phyloP scores from a whole-genome alignment of 2,113 vertebrate genomes.

The Gavia stellata region DNA sequence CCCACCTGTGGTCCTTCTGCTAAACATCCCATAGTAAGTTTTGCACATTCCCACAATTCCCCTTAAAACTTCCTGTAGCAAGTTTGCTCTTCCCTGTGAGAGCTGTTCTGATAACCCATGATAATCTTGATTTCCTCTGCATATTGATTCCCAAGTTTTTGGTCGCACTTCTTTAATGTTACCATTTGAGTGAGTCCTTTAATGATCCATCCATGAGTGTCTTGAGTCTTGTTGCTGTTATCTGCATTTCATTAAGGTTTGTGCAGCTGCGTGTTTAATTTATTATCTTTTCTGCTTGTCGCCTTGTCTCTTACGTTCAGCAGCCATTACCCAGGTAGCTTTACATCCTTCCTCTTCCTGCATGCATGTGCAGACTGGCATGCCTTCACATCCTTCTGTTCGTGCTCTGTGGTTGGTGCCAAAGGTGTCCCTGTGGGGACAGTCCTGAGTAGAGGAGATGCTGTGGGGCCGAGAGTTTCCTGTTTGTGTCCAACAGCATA shows the following conservation, averaged over 20 bases:
- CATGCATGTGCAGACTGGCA: accelerated
- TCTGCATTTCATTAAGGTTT: not conserved
- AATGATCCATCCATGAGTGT: not conserved
- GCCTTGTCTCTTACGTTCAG: not conserved
- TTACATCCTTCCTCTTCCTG: not conserved
- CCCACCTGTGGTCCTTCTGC: not conserved
- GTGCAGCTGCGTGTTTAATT: not conserved
- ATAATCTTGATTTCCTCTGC: not conserved
- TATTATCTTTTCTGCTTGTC: not conserved
- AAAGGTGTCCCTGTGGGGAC: not conserved
- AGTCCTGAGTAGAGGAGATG: not conserved
- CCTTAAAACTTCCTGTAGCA: not conserved
- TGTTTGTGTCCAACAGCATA: not conserved
- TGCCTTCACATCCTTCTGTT: not conserved
- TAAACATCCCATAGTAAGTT: not conserved
- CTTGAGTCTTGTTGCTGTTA: not conserved
- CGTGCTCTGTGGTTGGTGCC: accelerated
- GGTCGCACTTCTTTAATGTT: accelerated
- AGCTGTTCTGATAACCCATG: not conserved
- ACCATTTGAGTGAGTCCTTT: not conserved
- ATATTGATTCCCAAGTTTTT: not conserved
- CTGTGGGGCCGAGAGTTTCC: not conserved
- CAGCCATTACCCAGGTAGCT: not conserved
- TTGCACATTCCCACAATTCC: not conserved
- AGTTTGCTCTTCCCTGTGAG: not conserved